Conservation (phyloP, 2,888 invertebrate genomes). For the Chrysolina oricalcia region DNA sequence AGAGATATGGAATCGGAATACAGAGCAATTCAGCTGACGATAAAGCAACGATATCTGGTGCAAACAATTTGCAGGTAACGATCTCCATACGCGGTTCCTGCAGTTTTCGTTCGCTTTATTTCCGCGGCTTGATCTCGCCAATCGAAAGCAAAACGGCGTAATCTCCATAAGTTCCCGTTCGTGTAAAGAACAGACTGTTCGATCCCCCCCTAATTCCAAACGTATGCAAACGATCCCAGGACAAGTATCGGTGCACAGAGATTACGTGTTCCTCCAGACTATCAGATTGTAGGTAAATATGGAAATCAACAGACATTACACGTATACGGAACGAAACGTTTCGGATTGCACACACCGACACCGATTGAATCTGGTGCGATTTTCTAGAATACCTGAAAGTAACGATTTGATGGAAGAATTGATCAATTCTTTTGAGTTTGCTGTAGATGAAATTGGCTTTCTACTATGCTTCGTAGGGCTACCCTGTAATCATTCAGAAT, state of each 20-base stretch:
- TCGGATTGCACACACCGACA: slow-evolving; percentile 35
- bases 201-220: slow-evolving; percentile 41
- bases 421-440: background rate
- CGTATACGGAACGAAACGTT: slow-evolving; percentile 35
- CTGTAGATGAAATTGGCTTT: no score
- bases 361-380: slow-evolving; percentile 41
- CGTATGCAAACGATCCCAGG: slow-evolving; percentile 40
- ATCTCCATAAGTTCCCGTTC: slow-evolving; percentile 28
- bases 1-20: no score
- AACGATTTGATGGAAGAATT: background rate
- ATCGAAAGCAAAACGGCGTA: slow-evolving; percentile 24
- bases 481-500: no score
- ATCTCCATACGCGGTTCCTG: background rate
- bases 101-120: slow-evolving; percentile 19
- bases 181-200: slow-evolving; percentile 34
- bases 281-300: slow-evolving; percentile 44
- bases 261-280: slow-evolving; percentile 40
- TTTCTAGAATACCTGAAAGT: background rate
- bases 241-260: slow-evolving; percentile 29
- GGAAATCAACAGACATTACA: slow-evolving; percentile 45
- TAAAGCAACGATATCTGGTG: background rate
- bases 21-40: no score
- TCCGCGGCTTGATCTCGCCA: background rate
- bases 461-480: no score
- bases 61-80: slow-evolving; percentile 6